Evolutionary conservation across 2,113 vertebrate species (phyloP), one percentile per base, ranked within the genome.

Genomic region (Cairina moschata): DNA sequence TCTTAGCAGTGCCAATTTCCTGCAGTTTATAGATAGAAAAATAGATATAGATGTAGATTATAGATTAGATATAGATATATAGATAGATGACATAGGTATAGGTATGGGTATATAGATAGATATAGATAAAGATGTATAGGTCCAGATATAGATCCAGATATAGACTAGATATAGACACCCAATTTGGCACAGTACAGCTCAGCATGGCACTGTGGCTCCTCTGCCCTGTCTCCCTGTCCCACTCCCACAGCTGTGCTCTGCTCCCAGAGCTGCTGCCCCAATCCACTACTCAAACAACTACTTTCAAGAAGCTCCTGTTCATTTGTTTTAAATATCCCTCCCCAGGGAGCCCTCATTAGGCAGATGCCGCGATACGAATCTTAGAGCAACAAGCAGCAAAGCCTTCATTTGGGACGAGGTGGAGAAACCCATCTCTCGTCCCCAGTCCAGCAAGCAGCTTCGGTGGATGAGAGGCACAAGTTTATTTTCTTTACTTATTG

Each of bases 401-500:
- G 28, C 16, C 77, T 55, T 36, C 9, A 2, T 69, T 79, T 46
- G 60, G 76, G 48, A 82, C 2, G 3, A 85, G 60, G 25, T 17
- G 31, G 14, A 65, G 69, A 67, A 93, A 78, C 17, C 68, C 7
- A 0, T 26, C 65, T 87, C 81, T 84, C 29, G 14, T 73, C 58
- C 60, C n/a, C 0, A 29, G 3, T 3, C 72, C 42, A 36, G 86
- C 2, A 2, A 76, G 79, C 50, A 66, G 40, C 91, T 91, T 17
- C 46, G 22, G 46, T 21, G 26, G 26, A 38, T 46, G 68, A 23
- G 6, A 55, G 87, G 76, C 44, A 59, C 21, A 31, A 11, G 52
- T 82, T 91, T 92, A 50, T 69, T 84, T 93, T 73, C 68, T 92
- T 95, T 73, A 48, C 32, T 56, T 46, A 7, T 54, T 38, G 31